phyloP scores from a whole-genome alignment of 2,797 vertebrate species.

The Artibeus jamaicensis region DNA sequence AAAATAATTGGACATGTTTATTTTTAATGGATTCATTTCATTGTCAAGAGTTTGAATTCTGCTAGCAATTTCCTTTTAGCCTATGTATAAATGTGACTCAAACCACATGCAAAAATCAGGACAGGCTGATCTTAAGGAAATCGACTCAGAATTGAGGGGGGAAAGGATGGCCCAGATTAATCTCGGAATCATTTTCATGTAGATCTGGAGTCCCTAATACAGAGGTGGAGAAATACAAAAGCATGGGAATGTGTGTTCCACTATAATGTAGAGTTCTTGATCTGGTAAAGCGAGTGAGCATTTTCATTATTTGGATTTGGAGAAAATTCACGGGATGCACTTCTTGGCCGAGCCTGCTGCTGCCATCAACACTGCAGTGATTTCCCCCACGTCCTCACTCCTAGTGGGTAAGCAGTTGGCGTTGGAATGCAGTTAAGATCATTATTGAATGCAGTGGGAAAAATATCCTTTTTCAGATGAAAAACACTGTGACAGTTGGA shows the following conservation, averaged over 20 bases:
- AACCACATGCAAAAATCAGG: not conserved
- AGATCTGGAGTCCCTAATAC: not conserved
- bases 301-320: slow-evolving; percentile 47
- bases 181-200: not conserved
- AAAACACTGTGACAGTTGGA: slow-evolving; percentile 39
- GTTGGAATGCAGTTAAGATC: slow-evolving; percentile 30
- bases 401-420: slow-evolving; percentile 52
- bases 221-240: not conserved
- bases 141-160: not conserved
- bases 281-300: not conserved
- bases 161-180: not conserved
- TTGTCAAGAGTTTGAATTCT: not conserved
- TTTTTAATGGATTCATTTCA: slow-evolving; percentile 5
- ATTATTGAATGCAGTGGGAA: slow-evolving; percentile 47
- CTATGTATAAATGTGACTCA: not conserved
- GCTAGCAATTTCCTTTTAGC: not conserved
- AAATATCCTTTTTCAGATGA: slow-evolving; percentile 39
- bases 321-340: not conserved
- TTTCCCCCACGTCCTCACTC: not conserved
- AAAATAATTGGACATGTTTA: not conserved
- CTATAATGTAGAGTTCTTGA: not conserved
- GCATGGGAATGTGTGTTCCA: not conserved
- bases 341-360: slow-evolving; percentile 35
- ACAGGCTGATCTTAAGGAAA: not conserved
- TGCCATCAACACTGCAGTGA: not conserved